These are phyloP conservation scores for Drosophila busckii DNA, from an alignment of 1,140 invertebrate genomes.

Conservation along the genomic window DNA sequence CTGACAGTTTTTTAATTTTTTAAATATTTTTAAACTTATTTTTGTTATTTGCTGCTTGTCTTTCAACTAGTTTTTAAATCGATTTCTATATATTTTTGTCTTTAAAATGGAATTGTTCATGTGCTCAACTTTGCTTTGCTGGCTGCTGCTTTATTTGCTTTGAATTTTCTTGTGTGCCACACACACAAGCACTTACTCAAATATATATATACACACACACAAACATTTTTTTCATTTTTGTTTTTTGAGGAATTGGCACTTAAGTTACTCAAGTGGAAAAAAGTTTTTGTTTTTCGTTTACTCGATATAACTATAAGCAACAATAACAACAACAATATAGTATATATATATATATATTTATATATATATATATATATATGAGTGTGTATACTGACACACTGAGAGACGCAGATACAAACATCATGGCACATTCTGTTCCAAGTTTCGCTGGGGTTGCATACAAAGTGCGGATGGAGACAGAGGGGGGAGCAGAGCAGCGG, in stretches of 20 bases:
- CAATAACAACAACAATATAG: constrained; percentile 6
- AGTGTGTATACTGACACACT: constrained; percentile 27
- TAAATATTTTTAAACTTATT: no score
- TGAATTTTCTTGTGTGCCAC: constrained; percentile 11
- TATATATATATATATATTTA: constrained; percentile 2
- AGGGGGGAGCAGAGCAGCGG: background rate
- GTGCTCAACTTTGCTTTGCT: constrained; percentile 26
- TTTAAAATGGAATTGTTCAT: background rate
- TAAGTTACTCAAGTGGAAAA: constrained; percentile 77
- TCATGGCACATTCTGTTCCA: constrained; percentile 38
- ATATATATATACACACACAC: no score
- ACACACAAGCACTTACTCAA: no score
- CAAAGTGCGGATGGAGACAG: no score
- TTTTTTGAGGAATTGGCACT: constrained; percentile 67
- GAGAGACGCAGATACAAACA: constrained; percentile 30
- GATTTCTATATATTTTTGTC: constrained; percentile 11
- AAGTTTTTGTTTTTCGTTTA: constrained; percentile 76
- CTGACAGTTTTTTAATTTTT: no score
- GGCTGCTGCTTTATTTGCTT: constrained; percentile 30
- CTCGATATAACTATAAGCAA: constrained; percentile 63
- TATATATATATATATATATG: constrained; percentile 1
- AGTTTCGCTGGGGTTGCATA: constrained; percentile 27
- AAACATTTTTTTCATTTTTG: constrained; percentile 15
- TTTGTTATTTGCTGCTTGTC: no score
- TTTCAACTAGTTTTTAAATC: constrained; percentile 47